Evolutionary conservation across 1,140 invertebrate genomes (phyloP).

Genomic region (Orchesella cincta): DNA sequence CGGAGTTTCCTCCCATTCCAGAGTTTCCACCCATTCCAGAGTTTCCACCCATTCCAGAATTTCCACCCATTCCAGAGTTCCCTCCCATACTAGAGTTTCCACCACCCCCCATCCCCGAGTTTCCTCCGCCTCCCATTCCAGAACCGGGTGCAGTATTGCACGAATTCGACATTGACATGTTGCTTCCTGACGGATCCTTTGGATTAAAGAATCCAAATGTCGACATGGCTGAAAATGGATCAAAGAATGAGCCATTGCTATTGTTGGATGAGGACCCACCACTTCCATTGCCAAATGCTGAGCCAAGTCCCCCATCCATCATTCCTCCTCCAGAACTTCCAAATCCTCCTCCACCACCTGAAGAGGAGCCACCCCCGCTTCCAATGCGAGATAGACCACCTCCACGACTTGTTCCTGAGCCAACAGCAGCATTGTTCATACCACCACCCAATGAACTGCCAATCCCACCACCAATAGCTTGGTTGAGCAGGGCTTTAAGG

Average conservation of each 20-base stretch:
- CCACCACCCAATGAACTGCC: neutral
- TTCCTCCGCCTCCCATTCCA: neutral
- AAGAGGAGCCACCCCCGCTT: constrained; percentile 16
- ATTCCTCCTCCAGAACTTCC: constrained; percentile 9
- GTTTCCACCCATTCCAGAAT: constrained; percentile 5
- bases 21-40: neutral
- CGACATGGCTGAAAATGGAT: constrained; percentile 47
- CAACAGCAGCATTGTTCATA: neutral
- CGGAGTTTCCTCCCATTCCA: constrained; percentile 12
- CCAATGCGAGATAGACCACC: neutral
- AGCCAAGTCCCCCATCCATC: neutral
- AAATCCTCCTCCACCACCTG: constrained; percentile 11
- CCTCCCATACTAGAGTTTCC: neutral
- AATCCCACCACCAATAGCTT: constrained; percentile 33
- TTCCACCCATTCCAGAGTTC: neutral
- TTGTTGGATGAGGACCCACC: neutral
- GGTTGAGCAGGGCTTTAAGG: constrained; percentile 44
- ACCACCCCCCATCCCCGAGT: neutral
- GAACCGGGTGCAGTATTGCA: constrained; percentile 1
- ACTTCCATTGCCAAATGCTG: constrained; percentile 9
- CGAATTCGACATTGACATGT: constrained; percentile 29
- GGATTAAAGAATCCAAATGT: constrained; percentile 50
- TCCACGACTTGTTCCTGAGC: neutral
- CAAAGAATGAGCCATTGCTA: constrained; percentile 29
- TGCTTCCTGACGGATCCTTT: constrained; percentile 44